Base-by-base conservation (phyloP, 2,888 invertebrate species). In the Blera fallax region DNA sequence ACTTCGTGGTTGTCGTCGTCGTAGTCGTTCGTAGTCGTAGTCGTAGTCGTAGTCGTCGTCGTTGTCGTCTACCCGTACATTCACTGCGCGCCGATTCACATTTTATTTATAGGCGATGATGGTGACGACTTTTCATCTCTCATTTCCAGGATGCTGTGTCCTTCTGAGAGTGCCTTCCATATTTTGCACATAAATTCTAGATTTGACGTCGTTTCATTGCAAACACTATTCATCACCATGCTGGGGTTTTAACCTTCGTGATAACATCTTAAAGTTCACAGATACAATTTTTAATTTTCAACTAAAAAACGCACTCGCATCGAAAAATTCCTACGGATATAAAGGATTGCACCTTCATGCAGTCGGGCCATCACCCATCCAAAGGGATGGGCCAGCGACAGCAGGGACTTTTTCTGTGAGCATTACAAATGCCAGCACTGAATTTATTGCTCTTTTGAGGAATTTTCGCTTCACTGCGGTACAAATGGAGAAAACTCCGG, bases 1-100 rank as follows among this genome's bases (percentile, higher is more conserved):
- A 45, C 18, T 45, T 45, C 18, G 50, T 37, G 34, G n/a, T n/a
- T n/a, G 62, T 62, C 45, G 45, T 74, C 64, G 52, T 72, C 48
- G 43, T 45, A 50, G 52, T 62, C 58, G 24, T 24, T 24, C 24
- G 2, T 24, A 4, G 24, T 4, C 4, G 24, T 24, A 56, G 62
- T 62, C 45, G 45, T 74, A 64, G 52, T 72, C 48, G 43, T 45
- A 50, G 52, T 62, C 58, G 24, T 50, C 45, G 21, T 54, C 27
- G 37, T 54, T 14, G 50, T 79, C 65, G 79, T 69, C 62, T 73
- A 70, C 56, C 34, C 56, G 70, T 60, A 74, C 74, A 73, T 70
- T 62, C 76, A 72, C 81, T 81, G 85, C 85, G 85, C 85, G 85
- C 85, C 85, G 85, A 85, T 81, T 85, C 76, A 85, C 85, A 77